These are phyloP conservation scores for Orgyia antiqua DNA, from an alignment of 2,888 invertebrate species.

Conservation along the genomic window DNA sequence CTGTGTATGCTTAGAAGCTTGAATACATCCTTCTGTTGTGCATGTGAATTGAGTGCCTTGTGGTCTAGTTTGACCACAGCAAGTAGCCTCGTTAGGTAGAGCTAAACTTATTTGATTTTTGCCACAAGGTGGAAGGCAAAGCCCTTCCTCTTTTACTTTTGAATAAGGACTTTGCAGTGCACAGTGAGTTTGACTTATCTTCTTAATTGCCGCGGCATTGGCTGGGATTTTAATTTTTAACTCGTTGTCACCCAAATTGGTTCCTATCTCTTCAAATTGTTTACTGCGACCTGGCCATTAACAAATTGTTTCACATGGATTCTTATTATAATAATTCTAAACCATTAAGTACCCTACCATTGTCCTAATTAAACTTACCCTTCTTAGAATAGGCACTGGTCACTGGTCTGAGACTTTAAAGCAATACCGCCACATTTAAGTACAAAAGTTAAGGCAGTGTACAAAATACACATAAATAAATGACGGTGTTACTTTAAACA, in stretches of 20 bases:
- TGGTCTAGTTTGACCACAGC: conserved; percentile 50
- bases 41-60: conserved; percentile 64
- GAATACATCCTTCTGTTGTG: conserved; percentile 62
- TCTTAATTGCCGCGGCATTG: conserved; percentile 58
- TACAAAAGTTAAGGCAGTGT: no score
- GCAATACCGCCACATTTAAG: no score
- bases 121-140: conserved; percentile 57
- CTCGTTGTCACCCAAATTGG: conserved; percentile 61
- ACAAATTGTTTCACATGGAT: conserved; percentile 53
- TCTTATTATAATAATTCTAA: conserved; percentile 8
- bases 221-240: conserved; percentile 69
- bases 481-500: no score
- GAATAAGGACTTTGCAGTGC: conserved; percentile 55
- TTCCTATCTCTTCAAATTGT: conserved; percentile 69
- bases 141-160: conserved; percentile 36
- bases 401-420: no score
- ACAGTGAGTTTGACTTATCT: conserved; percentile 67
- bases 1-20: conserved; percentile 52
- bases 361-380: no score
- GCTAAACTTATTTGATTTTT: conserved; percentile 65
- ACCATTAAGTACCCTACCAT: no score
- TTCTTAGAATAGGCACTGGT: no score
- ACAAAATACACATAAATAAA: no score
- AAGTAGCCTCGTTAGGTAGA: conserved; percentile 52
- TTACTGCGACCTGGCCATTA: conserved; percentile 70